A percentile compares a stretch with the other conserved stretches of the same genome.
Evolutionary conservation across 2,888 invertebrate species (phyloP).

Genomic region (Mellilla xanthometata): DNA sequence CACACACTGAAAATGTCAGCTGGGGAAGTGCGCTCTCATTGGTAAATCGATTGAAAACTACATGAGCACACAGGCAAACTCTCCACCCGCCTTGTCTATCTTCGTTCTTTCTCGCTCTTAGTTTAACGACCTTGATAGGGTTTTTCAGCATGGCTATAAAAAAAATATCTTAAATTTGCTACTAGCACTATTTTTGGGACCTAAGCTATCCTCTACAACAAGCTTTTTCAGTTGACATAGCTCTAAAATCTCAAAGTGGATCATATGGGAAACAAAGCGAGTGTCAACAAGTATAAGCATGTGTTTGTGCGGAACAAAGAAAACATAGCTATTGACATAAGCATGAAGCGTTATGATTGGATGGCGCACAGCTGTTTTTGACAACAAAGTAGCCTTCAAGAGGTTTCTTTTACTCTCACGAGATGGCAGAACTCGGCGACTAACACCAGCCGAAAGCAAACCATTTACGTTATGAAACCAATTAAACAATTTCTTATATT

Average conservation of each 20-base stretch:
- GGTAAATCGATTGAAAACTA: constrained; percentile 76
- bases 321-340: constrained; percentile 59
- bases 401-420: constrained; percentile 22
- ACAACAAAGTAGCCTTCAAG: constrained; percentile 37
- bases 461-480: too few relatives aligned
- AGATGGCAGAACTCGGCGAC: constrained; percentile 58
- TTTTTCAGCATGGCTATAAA: constrained; percentile 35
- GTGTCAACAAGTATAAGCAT: constrained; percentile 59
- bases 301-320: constrained; percentile 52
- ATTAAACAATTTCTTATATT: too few relatives aligned
- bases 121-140: constrained; percentile 59
- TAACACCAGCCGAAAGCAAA: constrained; percentile 46
- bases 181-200: constrained; percentile 24
- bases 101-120: constrained; percentile 51
- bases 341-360: constrained; percentile 56
- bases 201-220: constrained; percentile 9
- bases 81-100: constrained; percentile 46
- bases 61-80: constrained; percentile 52
- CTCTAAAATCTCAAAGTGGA: constrained; percentile 37
- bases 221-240: constrained; percentile 22
- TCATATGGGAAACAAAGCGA: constrained; percentile 74
- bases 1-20: constrained; percentile 77
- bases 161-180: constrained; percentile 29
- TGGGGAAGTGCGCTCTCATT: constrained; percentile 69
- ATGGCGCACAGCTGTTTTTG: constrained; percentile 75